phyloP scores from a whole-genome alignment of 2,113 vertebrate genomes.

The Semnornis frantzii region DNA sequence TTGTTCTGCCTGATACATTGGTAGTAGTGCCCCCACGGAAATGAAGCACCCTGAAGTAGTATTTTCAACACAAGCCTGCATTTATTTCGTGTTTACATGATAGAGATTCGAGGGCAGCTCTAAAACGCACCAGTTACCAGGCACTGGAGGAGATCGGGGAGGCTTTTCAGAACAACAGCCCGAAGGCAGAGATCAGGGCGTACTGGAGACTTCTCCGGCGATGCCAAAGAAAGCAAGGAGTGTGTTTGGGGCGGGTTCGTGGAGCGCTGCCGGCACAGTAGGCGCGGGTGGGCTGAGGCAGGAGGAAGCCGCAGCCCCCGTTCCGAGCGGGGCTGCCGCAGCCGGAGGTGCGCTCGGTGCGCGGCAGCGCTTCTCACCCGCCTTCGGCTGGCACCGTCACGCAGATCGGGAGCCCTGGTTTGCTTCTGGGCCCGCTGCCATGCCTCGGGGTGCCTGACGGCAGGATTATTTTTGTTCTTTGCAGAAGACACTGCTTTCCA shows the following conservation, averaged over 20 bases:
- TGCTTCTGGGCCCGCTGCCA: constrained; percentile 54
- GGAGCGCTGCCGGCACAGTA: neutral
- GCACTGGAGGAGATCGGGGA: neutral
- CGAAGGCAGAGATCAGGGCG: neutral
- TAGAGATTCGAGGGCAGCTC: neutral
- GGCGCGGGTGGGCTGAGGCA: neutral
- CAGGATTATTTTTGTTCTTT: constrained; percentile 52
- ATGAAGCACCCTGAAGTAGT: neutral
- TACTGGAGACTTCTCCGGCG: neutral
- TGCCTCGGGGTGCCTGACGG: constrained; percentile 28
- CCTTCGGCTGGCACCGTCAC: neutral
- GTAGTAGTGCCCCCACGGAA: neutral
- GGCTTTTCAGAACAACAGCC: neutral
- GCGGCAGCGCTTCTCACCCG: constrained; percentile 12
- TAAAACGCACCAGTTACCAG: neutral
- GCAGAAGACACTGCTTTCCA: constrained; percentile 52
- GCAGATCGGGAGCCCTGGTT: neutral
- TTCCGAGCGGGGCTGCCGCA: neutral
- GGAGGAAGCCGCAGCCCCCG: neutral
- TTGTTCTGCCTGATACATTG: neutral
- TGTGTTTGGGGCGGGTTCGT: neutral
- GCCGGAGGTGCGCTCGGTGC: neutral
- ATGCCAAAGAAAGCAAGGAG: neutral
- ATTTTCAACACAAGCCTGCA: too few relatives aligned
- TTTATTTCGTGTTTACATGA: neutral